Conservation (phyloP, 2,797 vertebrate species). For the Pampus argenteus region DNA sequence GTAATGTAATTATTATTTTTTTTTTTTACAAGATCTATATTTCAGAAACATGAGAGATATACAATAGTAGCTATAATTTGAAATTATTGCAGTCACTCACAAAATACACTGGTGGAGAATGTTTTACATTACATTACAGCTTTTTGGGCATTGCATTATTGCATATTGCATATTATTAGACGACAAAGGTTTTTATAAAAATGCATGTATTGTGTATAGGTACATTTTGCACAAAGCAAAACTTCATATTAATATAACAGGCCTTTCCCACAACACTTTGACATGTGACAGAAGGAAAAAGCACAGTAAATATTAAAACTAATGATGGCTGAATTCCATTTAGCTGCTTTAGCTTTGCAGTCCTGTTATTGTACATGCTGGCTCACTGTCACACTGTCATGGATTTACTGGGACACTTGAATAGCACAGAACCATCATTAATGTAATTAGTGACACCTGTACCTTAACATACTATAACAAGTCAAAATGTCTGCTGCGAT, state of each 20-base stretch:
- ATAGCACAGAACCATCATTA: background rate
- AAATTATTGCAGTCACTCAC: background rate
- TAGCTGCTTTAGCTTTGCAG: too few relatives aligned
- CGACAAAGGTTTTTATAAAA: too few relatives aligned
- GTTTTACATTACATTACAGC: background rate
- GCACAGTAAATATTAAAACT: background rate
- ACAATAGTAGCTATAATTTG: background rate
- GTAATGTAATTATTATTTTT: conserved; percentile 30
- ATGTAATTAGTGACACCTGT: background rate
- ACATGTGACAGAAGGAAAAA: background rate
- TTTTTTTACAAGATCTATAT: conserved; percentile 15
- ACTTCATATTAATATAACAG: background rate
- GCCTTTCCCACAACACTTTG: background rate
- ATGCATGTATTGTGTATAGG: too few relatives aligned
- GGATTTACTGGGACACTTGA: background rate
- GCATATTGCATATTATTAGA: background rate
- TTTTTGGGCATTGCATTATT: background rate
- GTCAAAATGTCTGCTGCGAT: background rate
- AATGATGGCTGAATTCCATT: background rate
- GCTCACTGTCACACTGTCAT: background rate
- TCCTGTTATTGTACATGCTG: too few relatives aligned
- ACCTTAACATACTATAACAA: background rate
- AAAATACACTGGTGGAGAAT: too few relatives aligned
- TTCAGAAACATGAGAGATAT: conserved; percentile 9
- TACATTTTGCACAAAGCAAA: background rate